Evolutionary conservation across 2,797 vertebrate species (phyloP).

Genomic region (Menidia menidia): DNA sequence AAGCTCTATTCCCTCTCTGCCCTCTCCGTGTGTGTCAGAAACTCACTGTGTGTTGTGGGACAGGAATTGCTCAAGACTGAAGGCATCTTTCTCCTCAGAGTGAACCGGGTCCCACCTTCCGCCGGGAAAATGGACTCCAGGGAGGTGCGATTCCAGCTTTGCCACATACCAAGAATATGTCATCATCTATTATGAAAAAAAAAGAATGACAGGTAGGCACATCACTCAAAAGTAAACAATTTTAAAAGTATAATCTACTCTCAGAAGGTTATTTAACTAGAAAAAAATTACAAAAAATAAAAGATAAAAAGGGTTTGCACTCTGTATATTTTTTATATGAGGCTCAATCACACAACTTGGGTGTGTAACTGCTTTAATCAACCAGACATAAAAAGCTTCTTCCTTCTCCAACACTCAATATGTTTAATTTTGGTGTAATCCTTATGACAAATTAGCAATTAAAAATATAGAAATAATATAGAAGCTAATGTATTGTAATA

Average conservation of each 20-base stretch:
- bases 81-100: constrained; percentile 81
- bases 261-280: too few relatives aligned
- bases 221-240: background rate
- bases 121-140: constrained; percentile 90
- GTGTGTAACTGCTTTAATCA: too few relatives aligned
- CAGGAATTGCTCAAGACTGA: constrained; percentile 93
- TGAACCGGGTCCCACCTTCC: constrained; percentile 87
- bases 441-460: too few relatives aligned
- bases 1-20: constrained; percentile 28
- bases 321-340: too few relatives aligned
- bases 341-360: too few relatives aligned
- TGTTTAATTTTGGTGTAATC: too few relatives aligned
- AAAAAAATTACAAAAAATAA: too few relatives aligned
- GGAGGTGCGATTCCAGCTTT: constrained; percentile 89
- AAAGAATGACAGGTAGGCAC: background rate
- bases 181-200: constrained; percentile 89
- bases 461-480: too few relatives aligned
- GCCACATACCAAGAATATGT: constrained; percentile 96
- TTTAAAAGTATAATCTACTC: background rate
- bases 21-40: constrained; percentile 19
- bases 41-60: constrained; percentile 92
- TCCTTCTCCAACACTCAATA: too few relatives aligned
- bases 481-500: too few relatives aligned
- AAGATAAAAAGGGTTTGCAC: too few relatives aligned
- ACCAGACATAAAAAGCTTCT: too few relatives aligned